phyloP scores from a whole-genome alignment of 2,113 vertebrate genomes.

The Apistogramma diplotaenia region DNA sequence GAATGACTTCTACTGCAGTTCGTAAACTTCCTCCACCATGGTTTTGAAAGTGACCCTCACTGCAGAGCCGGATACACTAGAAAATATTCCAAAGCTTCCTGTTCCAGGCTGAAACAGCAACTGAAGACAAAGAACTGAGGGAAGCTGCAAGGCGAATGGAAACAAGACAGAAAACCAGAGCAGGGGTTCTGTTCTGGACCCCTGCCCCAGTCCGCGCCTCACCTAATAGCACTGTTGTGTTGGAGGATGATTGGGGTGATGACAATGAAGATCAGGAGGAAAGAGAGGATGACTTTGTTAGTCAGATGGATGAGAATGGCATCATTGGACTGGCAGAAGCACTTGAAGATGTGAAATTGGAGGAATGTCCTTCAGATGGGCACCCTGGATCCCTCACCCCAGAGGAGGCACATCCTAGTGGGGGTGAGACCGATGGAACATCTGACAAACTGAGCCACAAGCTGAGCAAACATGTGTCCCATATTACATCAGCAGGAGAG shows the following conservation, averaged over 20 bases:
- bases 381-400: conserved; percentile 17
- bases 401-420: neutral
- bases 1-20: neutral
- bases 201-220: conserved; percentile 42
- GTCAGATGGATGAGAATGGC: conserved; percentile 77
- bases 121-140: neutral
- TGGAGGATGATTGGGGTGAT: conserved; percentile 55
- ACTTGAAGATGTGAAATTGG: conserved; percentile 18
- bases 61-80: neutral
- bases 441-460: conserved; percentile 40
- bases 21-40: conserved; percentile 16
- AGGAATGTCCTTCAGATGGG: neutral
- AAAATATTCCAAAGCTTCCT: neutral
- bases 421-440: neutral
- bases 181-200: conserved; percentile 36
- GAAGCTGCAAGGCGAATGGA: conserved; percentile 20
- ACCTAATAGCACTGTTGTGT: conserved; percentile 28
- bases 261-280: conserved; percentile 16
- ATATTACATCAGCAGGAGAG: conserved; percentile 1
- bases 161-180: conserved; percentile 25
- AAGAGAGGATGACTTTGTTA: conserved; percentile 56
- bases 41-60: neutral
- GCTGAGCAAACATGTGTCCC: conserved; percentile 17
- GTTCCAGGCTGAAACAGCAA: conserved; percentile 15
- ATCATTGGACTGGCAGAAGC: conserved; percentile 70